Evolutionary conservation across 2,797 vertebrate genomes (phyloP).

Genomic region (Pristis pectinata): DNA sequence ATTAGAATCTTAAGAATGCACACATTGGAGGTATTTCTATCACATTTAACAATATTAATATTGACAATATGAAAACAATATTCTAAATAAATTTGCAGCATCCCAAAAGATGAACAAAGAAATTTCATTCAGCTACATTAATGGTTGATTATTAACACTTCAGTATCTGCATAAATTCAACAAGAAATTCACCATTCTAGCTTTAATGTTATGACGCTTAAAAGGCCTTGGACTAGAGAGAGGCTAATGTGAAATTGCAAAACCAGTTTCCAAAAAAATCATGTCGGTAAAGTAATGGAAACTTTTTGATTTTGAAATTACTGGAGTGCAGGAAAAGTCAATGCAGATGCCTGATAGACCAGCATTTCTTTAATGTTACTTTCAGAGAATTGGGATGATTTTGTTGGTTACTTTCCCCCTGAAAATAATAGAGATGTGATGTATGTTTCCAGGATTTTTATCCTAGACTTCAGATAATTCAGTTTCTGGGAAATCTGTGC

Average conservation of each 20-base stretch:
- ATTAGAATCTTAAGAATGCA: not conserved
- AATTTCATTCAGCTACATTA: not conserved
- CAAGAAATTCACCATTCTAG: not conserved
- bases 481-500: not conserved
- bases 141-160: not conserved
- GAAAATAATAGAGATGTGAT: not conserved
- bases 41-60: not conserved
- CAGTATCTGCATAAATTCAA: not conserved
- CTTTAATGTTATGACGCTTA: not conserved
- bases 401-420: not conserved
- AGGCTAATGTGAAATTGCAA: not conserved
- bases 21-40: no score
- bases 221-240: not conserved
- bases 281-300: not conserved
- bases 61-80: not conserved
- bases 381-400: not conserved
- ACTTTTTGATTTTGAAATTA: not conserved
- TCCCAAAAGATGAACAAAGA: not conserved
- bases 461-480: not conserved
- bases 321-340: not conserved
- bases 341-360: not conserved
- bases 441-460: not conserved
- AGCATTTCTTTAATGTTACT: not conserved
- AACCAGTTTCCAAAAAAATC: not conserved
- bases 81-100: not conserved